Base-by-base conservation (phyloP, 2,113 vertebrate genomes). In the Hystrix cristata region DNA sequence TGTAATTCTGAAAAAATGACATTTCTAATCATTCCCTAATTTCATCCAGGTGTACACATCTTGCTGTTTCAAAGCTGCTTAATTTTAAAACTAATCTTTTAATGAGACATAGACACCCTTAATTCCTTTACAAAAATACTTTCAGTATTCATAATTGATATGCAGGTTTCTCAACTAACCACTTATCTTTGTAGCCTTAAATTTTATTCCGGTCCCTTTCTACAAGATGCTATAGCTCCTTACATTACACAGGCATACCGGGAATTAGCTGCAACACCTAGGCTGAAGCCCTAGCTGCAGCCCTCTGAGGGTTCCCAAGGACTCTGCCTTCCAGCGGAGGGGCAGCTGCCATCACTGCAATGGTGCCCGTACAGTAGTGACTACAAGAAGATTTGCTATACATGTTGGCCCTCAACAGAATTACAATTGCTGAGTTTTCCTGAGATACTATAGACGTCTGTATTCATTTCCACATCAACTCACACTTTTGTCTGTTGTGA, bases 1-100 rank as follows among this genome's bases (percentile, higher is more conserved):
- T 55, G 16, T 80, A 12, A 74, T 53, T 34, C n/a, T 86, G 72
- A 21, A 57, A 60, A 96, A 94, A 87, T 2, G 62, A 31, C 27
- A 51, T 84, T 85, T 94, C n/a, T 69, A 89, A 85, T 51, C 14
- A 81, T 71, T 62, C 53, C 51, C 90, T 92, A 82, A 94, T 46
- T 90, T 92, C 34, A 85, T 7, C 23, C 21, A 62, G 5, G 34
- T 64, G 9, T 23, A 89, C 65, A 29, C n/a, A 71, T 31, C 55
- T 87, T 71, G 34, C 60, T 67, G 48, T 46, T 91, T 88, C 46
- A 86, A 71, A 72, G 31, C n/a, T 12, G 19, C 23, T 57, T 65
- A 59, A 51, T 67, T 76, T 46, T 78, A 80, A 59, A 88, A 64
- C 53, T 59, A 48, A 29, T 25, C 55, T 85, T 23, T 79, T 25